Evolutionary conservation across 2,888 invertebrate genomes (phyloP).

Genomic region (Halictus ligatus): DNA sequence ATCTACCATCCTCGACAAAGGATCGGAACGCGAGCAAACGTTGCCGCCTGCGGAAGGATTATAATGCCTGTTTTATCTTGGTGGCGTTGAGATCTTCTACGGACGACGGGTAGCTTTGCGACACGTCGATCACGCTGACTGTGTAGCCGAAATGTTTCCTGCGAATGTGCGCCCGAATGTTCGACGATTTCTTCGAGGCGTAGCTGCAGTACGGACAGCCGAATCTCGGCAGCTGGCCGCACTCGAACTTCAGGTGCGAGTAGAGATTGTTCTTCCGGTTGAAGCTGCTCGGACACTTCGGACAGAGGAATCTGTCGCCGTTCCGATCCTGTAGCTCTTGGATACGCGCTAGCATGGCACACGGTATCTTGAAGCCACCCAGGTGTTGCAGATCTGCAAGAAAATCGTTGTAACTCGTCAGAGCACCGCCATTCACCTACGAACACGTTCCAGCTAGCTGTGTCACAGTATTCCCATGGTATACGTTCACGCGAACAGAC

Average conservation of each 20-base stretch:
- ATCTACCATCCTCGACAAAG: background rate
- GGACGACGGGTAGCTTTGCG: conserved; percentile 2
- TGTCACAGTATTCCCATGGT: background rate
- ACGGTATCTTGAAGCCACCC: conserved; percentile 58
- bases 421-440: conserved; percentile 23
- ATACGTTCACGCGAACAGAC: background rate
- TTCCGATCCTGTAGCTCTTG: conserved; percentile 4
- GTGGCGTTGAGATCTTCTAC: conserved; percentile 26
- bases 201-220: conserved; percentile 77
- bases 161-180: conserved; percentile 90
- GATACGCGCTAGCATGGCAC: conserved; percentile 1
- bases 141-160: conserved; percentile 84
- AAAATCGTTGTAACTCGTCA: conserved; percentile 62
- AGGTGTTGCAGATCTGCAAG: conserved; percentile 66
- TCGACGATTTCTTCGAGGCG: conserved; percentile 81
- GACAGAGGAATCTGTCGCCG: conserved; percentile 61
- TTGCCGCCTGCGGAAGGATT: background rate
- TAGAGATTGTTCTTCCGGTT: conserved; percentile 71
- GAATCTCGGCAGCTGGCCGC: conserved; percentile 73
- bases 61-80: conserved; percentile 17
- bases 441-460: conserved; percentile 16
- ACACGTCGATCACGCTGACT: conserved; percentile 55
- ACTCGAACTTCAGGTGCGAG: conserved; percentile 66
- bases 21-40: background rate
- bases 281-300: conserved; percentile 66